phyloP scores from a whole-genome alignment of 1,140 invertebrate genomes.

The roundworm (Caenorhabditis elegans) region WBcel235 BX284605.5:12309001-12309500 shows the following conservation, averaged over 20 bases:
- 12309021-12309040: conserved; percentile 6
- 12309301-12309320: neutral
- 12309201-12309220: neutral
- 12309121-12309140: conserved; percentile 25
- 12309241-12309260: neutral
- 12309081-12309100: conserved; percentile 21
- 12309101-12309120: conserved; percentile 38
- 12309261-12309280: neutral
- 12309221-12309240: neutral
- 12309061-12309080: conserved; percentile 30
- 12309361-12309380: conserved; percentile 36
- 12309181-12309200: conserved; percentile 3
- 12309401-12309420: conserved; percentile 43
- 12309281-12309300: neutral
- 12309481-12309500: conserved; percentile 40
- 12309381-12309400: conserved; percentile 42
- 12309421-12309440: conserved; percentile 40
- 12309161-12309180: conserved; percentile 33
- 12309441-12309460: conserved; percentile 36
- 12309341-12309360: conserved; percentile 34
- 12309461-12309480: conserved; percentile 43
- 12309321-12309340: neutral
- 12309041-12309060: conserved; percentile 21
- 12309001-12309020: too few species aligned
- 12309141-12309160: conserved; percentile 34